Base-by-base conservation (phyloP, 2,888 invertebrate species). In the Osmoderma eremita region DNA sequence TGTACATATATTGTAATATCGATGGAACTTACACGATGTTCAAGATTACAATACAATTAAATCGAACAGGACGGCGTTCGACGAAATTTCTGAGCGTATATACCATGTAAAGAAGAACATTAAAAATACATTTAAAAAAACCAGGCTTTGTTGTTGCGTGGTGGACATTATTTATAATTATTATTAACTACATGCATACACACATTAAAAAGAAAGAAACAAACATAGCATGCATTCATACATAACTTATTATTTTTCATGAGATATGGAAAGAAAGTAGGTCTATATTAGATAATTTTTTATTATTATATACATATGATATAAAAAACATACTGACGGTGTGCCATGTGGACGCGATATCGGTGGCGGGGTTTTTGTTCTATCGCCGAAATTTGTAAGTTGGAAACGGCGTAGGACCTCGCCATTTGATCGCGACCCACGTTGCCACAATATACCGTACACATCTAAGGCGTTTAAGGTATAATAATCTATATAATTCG, bases 251-350 rank as follows among this genome's bases (percentile, higher is more conserved):
- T 30, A 77, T 80, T 82, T 82, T 82, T 82, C 82, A 82, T 81
- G 78, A 76, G 75, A 78, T 76, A 81, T 81, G 78, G 79, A 80
- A 82, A 80, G 77, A 80, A 76, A 69, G 82, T 82, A 82, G 82
- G 81, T 82, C 82, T 82, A 82, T 82, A 82, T 82, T 82, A 82
- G 82, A 82, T 82, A 79, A 79, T 75, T 75, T 77, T 45, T 48
- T 48, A 77, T 30, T 30, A 77, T 74, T 74, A 75, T 75, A 73
- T 30, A 30, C 30, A 8, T 30, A 30, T 30, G 10, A 30, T 30
- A 30, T 30, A 6, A 30, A 30, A 10, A 30, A 30, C n/a, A 30
- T 30, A 10, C 30, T 30, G 10, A 30, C 5, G 30, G 10, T 30
- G 30, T 30, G 30, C 30, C 8, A 30, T 30, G 41, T 22, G 56